Evolutionary conservation across 92 coral and sea anemone species (phyloP).

Genomic region (Micromussa lordhowensis): DNA sequence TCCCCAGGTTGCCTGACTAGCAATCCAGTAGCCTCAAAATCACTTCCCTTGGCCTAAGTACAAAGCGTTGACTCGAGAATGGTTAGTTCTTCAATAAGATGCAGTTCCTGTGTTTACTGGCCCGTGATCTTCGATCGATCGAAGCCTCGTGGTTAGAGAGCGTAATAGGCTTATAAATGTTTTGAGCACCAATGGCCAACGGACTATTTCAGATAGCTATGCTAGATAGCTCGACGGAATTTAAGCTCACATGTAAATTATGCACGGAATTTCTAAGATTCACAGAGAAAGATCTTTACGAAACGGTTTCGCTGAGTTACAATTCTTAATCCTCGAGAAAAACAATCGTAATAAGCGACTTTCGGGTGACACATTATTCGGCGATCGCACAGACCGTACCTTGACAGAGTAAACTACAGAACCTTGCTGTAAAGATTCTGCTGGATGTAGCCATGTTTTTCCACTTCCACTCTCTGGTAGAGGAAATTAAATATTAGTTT

Average conservation of each 20-base stretch:
- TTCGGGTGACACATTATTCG: background rate
- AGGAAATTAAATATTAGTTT: background rate
- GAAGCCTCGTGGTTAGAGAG: background rate
- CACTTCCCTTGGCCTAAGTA: too few species aligned
- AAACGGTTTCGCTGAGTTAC: background rate
- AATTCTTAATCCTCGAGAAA: background rate
- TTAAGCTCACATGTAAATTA: background rate
- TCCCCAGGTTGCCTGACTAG: too few species aligned
- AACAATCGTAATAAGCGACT: background rate
- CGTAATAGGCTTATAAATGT: background rate
- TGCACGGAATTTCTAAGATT: background rate
- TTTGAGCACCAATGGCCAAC: background rate
- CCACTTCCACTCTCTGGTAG: constrained; percentile 50
- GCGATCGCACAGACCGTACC: constrained; percentile 56
- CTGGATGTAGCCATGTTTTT: constrained; percentile 89
- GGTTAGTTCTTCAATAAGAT: too few species aligned
- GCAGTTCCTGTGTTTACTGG: too few species aligned
- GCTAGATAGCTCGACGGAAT: background rate
- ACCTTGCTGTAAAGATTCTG: constrained; percentile 82
- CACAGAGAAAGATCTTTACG: background rate
- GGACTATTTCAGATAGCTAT: background rate
- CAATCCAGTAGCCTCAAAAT: too few species aligned
- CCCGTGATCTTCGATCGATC: background rate
- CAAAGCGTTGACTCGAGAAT: too few species aligned
- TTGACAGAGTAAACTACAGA: constrained; percentile 83